A percentile compares a stretch with the other conserved stretches of the same genome.
Conservation (phyloP, 2,888 invertebrate species). For the Nudaria mundana region DNA sequence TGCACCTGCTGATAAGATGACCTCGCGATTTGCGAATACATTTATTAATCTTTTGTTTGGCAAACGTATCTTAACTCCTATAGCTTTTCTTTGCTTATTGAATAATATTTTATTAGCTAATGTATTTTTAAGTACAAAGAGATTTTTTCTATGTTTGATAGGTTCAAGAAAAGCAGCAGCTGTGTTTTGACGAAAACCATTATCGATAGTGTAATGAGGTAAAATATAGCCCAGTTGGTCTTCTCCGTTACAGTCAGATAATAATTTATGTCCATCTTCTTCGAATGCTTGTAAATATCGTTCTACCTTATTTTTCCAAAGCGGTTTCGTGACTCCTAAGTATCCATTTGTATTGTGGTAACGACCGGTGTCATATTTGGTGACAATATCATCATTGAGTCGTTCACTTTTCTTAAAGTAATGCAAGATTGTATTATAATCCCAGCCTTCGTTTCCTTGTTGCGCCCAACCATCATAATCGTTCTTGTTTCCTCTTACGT, state of each 20-base stretch:
- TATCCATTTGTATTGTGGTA: conserved; percentile 43
- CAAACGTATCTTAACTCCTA: conserved; percentile 42
- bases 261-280: conserved; percentile 42
- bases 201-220: conserved; percentile 35
- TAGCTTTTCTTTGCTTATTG: conserved; percentile 26
- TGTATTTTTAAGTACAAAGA: conserved; percentile 43
- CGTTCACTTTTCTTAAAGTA: conserved; percentile 56
- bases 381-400: conserved; percentile 24
- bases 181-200: conserved; percentile 43
- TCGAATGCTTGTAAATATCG: conserved; percentile 43
- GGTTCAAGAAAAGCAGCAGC: conserved; percentile 40
- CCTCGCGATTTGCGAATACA: conserved; percentile 42
- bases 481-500: conserved; percentile 82
- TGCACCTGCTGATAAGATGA: conserved; percentile 53
- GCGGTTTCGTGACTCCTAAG: conserved; percentile 45
- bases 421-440: conserved; percentile 40
- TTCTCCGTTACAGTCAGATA: conserved; percentile 42
- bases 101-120: conserved; percentile 26
- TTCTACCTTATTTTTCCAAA: conserved; percentile 52
- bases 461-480: conserved; percentile 81
- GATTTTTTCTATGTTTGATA: conserved; percentile 35
- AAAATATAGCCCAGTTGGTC: conserved; percentile 39
- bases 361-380: conserved; percentile 40
- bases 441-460: conserved; percentile 78
- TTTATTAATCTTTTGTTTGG: conserved; percentile 25